phyloP scores from a whole-genome alignment of 2,888 invertebrate genomes.

The Drosophila diplacantha region DNA sequence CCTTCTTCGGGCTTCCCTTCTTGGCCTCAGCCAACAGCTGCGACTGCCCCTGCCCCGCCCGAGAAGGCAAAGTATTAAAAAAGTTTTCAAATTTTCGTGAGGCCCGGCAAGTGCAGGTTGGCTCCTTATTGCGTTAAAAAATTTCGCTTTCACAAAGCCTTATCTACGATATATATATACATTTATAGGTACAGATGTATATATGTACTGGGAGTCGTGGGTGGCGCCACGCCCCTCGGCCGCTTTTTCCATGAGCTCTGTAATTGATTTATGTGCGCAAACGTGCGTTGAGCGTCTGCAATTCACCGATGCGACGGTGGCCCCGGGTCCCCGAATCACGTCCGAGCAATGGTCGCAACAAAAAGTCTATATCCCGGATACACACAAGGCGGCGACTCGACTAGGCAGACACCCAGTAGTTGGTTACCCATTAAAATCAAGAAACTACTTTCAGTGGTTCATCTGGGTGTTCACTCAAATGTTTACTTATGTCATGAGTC shows the following conservation, averaged over 20 bases:
- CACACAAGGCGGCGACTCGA: neutral
- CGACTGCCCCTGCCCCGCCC: neutral
- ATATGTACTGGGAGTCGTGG: slow-evolving; percentile 32
- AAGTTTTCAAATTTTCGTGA: slow-evolving; percentile 61
- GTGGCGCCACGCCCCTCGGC: slow-evolving; percentile 25
- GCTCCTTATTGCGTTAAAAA: slow-evolving; percentile 65
- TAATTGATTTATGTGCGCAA: slow-evolving; percentile 68
- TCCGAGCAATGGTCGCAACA: slow-evolving; percentile 20
- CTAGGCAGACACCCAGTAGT: slow-evolving; percentile 1
- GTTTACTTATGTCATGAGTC: too few relatives aligned
- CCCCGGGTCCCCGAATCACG: slow-evolving; percentile 25
- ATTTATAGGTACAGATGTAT: slow-evolving; percentile 8
- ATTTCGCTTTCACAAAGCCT: slow-evolving; percentile 58
- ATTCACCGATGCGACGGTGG: slow-evolving; percentile 27
- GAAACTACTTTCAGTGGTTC: rapidly evolving
- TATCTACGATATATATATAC: slow-evolving; percentile 38
- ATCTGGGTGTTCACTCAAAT: neutral
- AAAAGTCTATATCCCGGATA: slow-evolving; percentile 5
- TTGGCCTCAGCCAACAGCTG: slow-evolving; percentile 17
- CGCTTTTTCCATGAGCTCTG: slow-evolving; percentile 48
- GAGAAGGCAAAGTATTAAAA: slow-evolving; percentile 54
- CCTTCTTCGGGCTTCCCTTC: slow-evolving; percentile 8
- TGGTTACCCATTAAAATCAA: neutral
- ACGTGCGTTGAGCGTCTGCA: slow-evolving; percentile 65
- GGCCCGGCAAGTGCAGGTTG: slow-evolving; percentile 59